Conservation (phyloP, 2,888 invertebrate species). For the Balanococcus diminutus region DNA sequence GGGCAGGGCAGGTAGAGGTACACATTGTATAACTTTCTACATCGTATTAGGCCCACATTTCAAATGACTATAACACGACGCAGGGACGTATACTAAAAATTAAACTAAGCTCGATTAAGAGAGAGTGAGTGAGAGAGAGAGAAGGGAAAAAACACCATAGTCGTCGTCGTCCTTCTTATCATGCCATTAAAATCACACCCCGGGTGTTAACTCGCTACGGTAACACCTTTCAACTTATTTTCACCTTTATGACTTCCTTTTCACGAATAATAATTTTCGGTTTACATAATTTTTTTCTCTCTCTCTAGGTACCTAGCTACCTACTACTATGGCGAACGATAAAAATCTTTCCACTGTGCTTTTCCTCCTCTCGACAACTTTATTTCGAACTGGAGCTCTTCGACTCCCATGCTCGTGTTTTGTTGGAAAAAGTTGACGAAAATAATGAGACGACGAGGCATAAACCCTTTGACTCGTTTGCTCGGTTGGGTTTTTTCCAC, state of each 20-base stretch:
- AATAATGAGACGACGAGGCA: background rate
- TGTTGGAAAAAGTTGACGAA: background rate
- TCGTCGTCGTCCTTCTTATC: background rate
- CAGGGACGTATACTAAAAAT: too few species aligned
- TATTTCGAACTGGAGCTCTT: background rate
- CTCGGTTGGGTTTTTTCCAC: background rate
- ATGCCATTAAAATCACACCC: background rate
- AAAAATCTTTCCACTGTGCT: background rate
- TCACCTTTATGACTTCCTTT: constrained; percentile 38
- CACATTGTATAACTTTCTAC: too few species aligned
- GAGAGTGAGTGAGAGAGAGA: background rate
- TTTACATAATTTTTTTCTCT: background rate
- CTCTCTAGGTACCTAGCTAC: background rate
- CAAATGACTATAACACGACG: background rate
- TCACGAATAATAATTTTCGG: constrained; percentile 28
- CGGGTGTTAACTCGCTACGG: constrained; percentile 1
- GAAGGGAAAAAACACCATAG: background rate
- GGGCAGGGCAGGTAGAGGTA: too few species aligned
- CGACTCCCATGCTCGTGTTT: background rate
- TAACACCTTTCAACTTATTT: constrained; percentile 32
- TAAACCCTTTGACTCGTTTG: background rate
- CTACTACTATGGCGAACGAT: background rate
- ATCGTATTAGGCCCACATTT: too few species aligned
- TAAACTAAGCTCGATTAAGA: too few species aligned
- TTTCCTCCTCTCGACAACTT: background rate